phyloP scores from a whole-genome alignment of 2,797 vertebrate genomes.

The Ispidina lecontei region DNA sequence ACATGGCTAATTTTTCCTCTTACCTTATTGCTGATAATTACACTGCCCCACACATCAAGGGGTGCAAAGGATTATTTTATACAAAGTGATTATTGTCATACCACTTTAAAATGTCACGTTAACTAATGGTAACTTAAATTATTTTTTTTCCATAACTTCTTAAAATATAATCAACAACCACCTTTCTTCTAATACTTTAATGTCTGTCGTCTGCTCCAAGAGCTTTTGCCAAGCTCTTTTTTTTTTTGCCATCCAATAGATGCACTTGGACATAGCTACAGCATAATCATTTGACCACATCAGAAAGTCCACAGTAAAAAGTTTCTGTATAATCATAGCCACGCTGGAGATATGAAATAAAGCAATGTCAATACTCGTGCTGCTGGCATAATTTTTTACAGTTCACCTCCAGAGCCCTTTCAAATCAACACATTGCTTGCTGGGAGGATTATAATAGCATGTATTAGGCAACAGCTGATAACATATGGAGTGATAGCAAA shows the following conservation, averaged over 20 bases:
- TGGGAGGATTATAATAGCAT: not conserved
- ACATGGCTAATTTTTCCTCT: not conserved
- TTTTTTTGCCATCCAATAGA: not conserved
- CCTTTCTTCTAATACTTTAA: not conserved
- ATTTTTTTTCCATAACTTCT: not conserved
- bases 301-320: conserved; percentile 32
- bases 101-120: not conserved
- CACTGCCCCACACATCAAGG: not conserved
- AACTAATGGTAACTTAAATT: not conserved
- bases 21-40: not conserved
- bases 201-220: not conserved
- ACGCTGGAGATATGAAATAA: conserved; percentile 3
- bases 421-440: not conserved
- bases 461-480: conserved; percentile 33
- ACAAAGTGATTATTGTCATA: not conserved
- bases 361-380: not conserved
- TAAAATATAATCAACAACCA: not conserved
- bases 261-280: not conserved
- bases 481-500: not conserved
- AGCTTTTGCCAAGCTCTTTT: not conserved
- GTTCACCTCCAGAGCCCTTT: not conserved
- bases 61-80: not conserved
- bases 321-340: not conserved
- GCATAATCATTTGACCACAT: not conserved
- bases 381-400: conserved; percentile 21